phyloP scores from a whole-genome alignment of 2,113 vertebrate genomes.

The Petroica traversi region DNA sequence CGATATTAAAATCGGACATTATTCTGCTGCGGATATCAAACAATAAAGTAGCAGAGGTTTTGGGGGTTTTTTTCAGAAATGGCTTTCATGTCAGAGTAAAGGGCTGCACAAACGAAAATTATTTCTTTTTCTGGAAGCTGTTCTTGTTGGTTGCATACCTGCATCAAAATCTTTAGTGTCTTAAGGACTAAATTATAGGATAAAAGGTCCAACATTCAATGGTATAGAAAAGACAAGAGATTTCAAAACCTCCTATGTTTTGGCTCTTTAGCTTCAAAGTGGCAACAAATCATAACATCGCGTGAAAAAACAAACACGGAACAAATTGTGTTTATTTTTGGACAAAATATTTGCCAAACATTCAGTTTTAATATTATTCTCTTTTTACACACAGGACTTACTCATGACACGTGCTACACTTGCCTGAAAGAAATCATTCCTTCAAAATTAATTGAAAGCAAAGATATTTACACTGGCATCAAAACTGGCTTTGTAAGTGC shows the following conservation, averaged over 20 bases:
- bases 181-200: neutral
- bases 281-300: neutral
- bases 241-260: neutral
- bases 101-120: neutral
- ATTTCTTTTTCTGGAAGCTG: neutral
- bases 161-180: neutral
- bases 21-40: constrained; percentile 31
- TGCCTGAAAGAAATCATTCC: neutral
- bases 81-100: constrained; percentile 31
- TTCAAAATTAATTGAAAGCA: neutral
- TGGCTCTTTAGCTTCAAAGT: neutral
- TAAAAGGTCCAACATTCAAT: neutral
- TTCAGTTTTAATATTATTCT: neutral
- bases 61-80: constrained; percentile 28
- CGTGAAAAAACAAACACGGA: neutral
- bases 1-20: constrained; percentile 61
- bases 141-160: neutral
- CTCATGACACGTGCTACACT: neutral
- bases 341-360: neutral
- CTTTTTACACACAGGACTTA: neutral
- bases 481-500: neutral
- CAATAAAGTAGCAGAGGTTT: constrained; percentile 52
- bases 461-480: neutral
- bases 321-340: neutral
- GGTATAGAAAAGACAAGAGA: neutral